Evolutionary conservation across 2,888 invertebrate species (phyloP).

Genomic region (Ochlodes sylvanus): DNA sequence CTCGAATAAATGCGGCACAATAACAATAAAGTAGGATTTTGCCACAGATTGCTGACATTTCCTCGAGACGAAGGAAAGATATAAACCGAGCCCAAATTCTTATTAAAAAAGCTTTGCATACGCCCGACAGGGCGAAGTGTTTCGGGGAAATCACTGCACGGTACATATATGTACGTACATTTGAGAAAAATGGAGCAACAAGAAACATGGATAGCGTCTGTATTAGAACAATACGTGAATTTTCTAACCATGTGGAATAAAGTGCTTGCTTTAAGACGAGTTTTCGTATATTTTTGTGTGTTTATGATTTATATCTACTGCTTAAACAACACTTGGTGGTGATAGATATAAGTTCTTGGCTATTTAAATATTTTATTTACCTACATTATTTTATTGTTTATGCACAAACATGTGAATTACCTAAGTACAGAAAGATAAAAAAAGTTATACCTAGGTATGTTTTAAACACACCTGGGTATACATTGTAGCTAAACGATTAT

Average conservation of each 20-base stretch:
- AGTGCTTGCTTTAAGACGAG: background rate
- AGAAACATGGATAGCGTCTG: slow-evolving; percentile 37
- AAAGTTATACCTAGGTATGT: no score
- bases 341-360: no score
- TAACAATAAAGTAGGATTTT: slow-evolving; percentile 81
- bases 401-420: no score
- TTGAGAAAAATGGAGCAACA: slow-evolving; percentile 45
- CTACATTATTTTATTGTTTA: no score
- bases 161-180: slow-evolving; percentile 38
- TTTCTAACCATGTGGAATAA: slow-evolving; percentile 14
- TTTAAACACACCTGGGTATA: no score
- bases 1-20: slow-evolving; percentile 76
- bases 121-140: slow-evolving; percentile 56
- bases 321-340: no score
- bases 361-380: no score
- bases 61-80: slow-evolving; percentile 68
- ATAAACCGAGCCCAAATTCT: slow-evolving; percentile 68
- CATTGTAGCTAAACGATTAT: background rate
- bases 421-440: no score
- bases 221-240: slow-evolving; percentile 23
- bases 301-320: no score
- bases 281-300: background rate
- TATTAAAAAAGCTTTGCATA: slow-evolving; percentile 78
- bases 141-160: slow-evolving; percentile 48
- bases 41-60: slow-evolving; percentile 79